These are phyloP conservation scores for Mastacembelus armatus DNA, from an alignment of 2,797 vertebrate species.

Conservation along the genomic window DNA sequence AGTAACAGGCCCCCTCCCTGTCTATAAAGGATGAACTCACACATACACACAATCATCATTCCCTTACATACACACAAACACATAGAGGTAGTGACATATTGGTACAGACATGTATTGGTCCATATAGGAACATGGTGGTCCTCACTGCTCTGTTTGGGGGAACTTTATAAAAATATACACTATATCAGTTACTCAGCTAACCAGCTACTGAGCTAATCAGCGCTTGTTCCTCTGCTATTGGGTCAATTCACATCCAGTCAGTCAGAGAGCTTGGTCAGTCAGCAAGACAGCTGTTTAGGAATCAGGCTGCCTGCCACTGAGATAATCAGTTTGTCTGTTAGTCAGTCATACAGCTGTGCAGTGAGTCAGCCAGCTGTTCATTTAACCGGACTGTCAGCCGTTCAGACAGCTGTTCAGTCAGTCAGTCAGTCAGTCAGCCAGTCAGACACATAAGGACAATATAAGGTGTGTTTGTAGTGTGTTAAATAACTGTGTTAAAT, in stretches of 20 bases:
- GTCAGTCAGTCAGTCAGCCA: too few species aligned
- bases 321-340: conserved; percentile 56
- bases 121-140: neutral
- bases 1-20: conserved; percentile 65
- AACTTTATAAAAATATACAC: neutral
- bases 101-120: conserved; percentile 7
- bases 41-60: conserved; percentile 24
- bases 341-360: conserved; percentile 58
- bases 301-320: conserved; percentile 43
- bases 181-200: neutral
- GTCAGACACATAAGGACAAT: neutral
- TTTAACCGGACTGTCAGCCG: conserved; percentile 30
- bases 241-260: conserved; percentile 25
- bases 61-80: conserved; percentile 4
- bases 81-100: conserved; percentile 10
- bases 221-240: neutral
- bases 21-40: conserved; percentile 45
- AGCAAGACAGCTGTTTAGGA: conserved; percentile 45
- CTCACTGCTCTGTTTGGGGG: neutral
- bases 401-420: conserved; percentile 45
- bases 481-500: neutral
- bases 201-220: neutral
- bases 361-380: conserved; percentile 57
- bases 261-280: conserved; percentile 31
- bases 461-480: conserved; percentile 3